Base-by-base conservation (phyloP, 2,113 vertebrate genomes). In the Malurus melanocephalus region DNA sequence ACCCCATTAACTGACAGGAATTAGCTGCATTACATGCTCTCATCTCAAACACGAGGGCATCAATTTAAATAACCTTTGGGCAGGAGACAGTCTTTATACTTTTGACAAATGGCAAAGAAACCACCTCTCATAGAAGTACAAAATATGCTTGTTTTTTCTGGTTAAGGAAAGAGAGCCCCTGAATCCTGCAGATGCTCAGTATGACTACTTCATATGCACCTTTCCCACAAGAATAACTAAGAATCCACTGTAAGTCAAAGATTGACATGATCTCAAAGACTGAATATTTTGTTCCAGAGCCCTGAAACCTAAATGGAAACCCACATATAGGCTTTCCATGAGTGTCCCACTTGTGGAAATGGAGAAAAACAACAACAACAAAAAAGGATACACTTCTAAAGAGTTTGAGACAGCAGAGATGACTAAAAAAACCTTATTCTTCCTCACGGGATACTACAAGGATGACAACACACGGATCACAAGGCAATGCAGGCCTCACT, bases 11-110 rank as follows among this genome's bases (percentile, higher is more conserved):
- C n/a, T 5, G 2, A 62, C 23, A 66, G 33, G 67, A 92, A 85
- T 80, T 78, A 80, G 67, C 23, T 79, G 53, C 55, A 72, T 65
- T 81, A 72, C 43, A 28, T 61, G 33, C 49, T 71, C 80, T 78
- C 57, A 67, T 40, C 65, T 93, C 75, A 73, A 53, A 82, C 27
- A 64, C 64, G 40, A n/a, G 30, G 35, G 11, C 71, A 89, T 89
- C 79, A 87, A 46, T 82, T 92, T 55, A 73, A 90, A 73, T 77
- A 66, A 90, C 30, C 59, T 82, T 28, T 90, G 43, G 59, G 67
- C 55, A 82, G 55, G 48, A 90, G 60, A 53, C 42, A 80, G 38
- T n/a, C 69, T 90, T 82, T 43, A 88, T 80, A 43, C 21, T 87
- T 93, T 80, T 45, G 35, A 90, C 55, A 87, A 89, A 72, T 30